Evolutionary conservation across 2,888 invertebrate genomes (phyloP).

Genomic region (Phania funesta): DNA sequence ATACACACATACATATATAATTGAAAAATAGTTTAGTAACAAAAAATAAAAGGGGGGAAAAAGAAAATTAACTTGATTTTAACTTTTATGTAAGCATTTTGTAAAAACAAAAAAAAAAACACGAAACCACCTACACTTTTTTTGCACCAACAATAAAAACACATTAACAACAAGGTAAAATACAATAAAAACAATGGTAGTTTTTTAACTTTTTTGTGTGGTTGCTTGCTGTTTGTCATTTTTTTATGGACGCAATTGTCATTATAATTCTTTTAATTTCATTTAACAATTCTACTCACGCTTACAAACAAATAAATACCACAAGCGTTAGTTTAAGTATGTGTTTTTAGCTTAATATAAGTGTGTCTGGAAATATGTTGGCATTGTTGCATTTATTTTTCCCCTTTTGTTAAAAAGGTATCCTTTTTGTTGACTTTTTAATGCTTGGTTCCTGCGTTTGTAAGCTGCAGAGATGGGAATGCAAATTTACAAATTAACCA

Average conservation of each 20-base stretch:
- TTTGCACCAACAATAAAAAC: constrained; percentile 41
- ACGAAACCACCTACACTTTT: constrained; percentile 27
- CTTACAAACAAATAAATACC: background rate
- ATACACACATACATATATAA: too few relatives aligned
- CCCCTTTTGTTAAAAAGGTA: too few relatives aligned
- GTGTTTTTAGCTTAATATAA: too few relatives aligned
- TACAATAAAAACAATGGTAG: constrained; percentile 33
- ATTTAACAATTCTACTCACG: constrained; percentile 34
- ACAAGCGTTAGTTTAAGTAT: background rate
- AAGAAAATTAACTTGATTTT: constrained; percentile 58
- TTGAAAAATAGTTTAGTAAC: constrained; percentile 41
- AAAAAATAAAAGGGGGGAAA: background rate
- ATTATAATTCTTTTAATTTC: constrained; percentile 60
- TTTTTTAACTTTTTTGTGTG: constrained; percentile 37
- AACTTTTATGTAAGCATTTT: constrained; percentile 58
- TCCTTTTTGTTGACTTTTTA: too few relatives aligned
- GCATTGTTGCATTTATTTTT: too few relatives aligned
- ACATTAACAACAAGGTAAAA: constrained; percentile 36
- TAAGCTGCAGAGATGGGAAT: too few relatives aligned
- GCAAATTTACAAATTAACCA: too few relatives aligned
- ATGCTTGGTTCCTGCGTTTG: too few relatives aligned
- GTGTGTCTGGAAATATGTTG: too few relatives aligned
- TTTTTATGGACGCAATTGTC: constrained; percentile 60
- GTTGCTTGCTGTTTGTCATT: constrained; percentile 48
- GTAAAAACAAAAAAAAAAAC: background rate